Evolutionary conservation across 2,888 invertebrate genomes (phyloP), one percentile per base, ranked within the genome.

Genomic region (Drosophila longiperda): DNA sequence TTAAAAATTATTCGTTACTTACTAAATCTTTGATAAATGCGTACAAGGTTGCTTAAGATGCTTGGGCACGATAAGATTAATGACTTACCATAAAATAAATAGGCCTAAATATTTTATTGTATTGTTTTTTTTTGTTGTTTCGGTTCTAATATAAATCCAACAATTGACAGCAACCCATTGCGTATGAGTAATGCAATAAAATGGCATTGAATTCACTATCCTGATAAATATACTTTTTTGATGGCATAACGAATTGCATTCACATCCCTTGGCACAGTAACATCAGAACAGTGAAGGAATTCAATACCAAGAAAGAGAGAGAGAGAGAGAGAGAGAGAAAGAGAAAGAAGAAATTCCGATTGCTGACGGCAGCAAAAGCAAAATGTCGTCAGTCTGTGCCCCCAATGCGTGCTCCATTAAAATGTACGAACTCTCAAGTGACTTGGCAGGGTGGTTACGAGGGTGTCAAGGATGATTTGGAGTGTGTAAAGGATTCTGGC

Each of bases 191-290:
- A 59, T 34, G 49, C 32, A 50, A n/a, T 20, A 32, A 49, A 32
- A 15, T 33, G 15, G 23, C 36, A 49, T 55, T 40, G 62, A 49
- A 20, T 34, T 29, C n/a, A 29, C n/a, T 42, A 29, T 26, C 26
- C 36, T 74, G 66, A 64, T 48, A 54, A 61, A 64, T 72, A 9
- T 8, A 32, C 11, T 55, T 32, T 48, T 2, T 8, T 23, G 42
- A 11, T 52, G 63, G 48, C 76, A 71, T 75, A 60, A 72, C 76
- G 58, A 78, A 80, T 80, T 80, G 72, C 80, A 60, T 11, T 55
- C 26, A n/a, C 42, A 53, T 64, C 53, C 59, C 69, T 62, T 53
- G 78, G 52, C 78, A 40, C 52, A 65, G 58, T 53, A 64, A 20
- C 17, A 49, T 20, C 26, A 6, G 12, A 36, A 6, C 2, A n/a